Percentiles rank a stretch among this genome's conserved stretches.
Evolutionary conservation across 2,113 vertebrate species (phyloP).

Genomic region (Macaca mulatta): DNA sequence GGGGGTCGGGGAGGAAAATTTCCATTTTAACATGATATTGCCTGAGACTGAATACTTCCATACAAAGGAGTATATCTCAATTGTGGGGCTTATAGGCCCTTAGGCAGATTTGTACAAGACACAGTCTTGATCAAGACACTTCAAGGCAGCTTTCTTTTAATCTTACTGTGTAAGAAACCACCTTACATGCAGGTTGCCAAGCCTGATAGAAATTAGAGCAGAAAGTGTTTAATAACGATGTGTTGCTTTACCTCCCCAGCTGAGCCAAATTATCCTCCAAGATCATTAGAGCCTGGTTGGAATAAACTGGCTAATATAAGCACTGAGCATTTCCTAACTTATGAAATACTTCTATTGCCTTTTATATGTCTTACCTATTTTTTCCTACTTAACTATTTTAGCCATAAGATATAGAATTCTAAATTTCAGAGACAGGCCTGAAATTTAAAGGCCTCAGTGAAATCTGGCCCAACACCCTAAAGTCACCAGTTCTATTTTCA

Average conservation of each 20-base stretch:
- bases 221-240: not conserved
- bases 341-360: not conserved
- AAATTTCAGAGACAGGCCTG: not conserved
- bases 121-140: not conserved
- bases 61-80: not conserved
- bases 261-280: not conserved
- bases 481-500: not conserved
- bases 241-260: not conserved
- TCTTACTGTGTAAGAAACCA: not conserved
- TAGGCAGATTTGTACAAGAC: not conserved
- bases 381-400: not conserved
- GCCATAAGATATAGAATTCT: not conserved
- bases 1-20: accelerated
- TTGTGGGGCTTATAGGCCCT: not conserved
- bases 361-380: not conserved
- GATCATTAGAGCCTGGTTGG: not conserved
- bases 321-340: not conserved
- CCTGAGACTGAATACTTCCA: not conserved
- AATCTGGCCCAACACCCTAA: not conserved
- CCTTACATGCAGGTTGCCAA: not conserved
- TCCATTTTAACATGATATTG: not conserved
- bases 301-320: not conserved
- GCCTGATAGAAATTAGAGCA: not conserved
- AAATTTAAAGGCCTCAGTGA: not conserved
- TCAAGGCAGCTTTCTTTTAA: not conserved